These are phyloP conservation scores for Steinernema khuongi DNA, from an alignment of 1,140 invertebrate genomes.

Conservation along the genomic window DNA sequence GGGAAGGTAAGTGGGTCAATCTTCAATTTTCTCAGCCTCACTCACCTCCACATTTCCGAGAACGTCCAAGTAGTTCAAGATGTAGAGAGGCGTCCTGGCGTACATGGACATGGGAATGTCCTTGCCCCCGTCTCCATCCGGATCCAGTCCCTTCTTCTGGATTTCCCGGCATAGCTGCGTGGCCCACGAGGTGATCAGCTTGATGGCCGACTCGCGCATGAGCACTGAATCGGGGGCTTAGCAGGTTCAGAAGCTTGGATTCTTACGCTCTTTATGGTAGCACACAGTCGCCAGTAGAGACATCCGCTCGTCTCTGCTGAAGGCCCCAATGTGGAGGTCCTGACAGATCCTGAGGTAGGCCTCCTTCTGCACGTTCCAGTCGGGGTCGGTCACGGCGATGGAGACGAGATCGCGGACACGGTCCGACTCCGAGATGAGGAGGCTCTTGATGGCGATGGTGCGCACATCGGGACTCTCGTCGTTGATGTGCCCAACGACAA, in stretches of 20 bases:
- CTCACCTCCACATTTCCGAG: background rate
- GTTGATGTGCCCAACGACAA: background rate
- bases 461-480: conserved; percentile 1
- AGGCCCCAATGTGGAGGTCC: background rate
- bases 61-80: background rate
- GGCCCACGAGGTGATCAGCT: background rate
- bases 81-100: background rate
- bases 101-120: background rate
- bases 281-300: background rate
- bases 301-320: background rate
- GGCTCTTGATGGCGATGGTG: background rate
- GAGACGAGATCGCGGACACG: background rate
- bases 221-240: background rate
- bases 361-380: background rate
- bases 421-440: background rate
- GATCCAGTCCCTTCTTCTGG: background rate
- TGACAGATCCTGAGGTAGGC: background rate
- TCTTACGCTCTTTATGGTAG: background rate
- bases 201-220: background rate
- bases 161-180: background rate
- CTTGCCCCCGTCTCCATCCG: background rate
- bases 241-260: background rate
- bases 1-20: no score
- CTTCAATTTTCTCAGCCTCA: no score
- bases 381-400: background rate